Base-by-base conservation (phyloP, 2,888 invertebrate species). In the Dastarcus helophoroides region DNA sequence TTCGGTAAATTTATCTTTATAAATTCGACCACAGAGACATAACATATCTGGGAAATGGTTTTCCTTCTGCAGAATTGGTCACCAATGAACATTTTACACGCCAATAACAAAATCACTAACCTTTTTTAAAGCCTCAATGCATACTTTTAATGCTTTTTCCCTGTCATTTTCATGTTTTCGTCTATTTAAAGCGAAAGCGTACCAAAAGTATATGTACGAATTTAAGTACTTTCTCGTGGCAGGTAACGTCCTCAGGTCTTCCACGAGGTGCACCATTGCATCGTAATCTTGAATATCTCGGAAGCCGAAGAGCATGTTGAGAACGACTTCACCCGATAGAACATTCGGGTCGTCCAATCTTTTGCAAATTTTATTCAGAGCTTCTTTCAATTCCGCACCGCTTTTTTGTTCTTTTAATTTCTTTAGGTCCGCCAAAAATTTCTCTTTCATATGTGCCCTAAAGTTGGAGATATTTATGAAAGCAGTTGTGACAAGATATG, bases 41-140 rank as follows among this genome's bases (percentile, higher is more conserved):
- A 98, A 62, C 80, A 97, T 90, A 59, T 98, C 98, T 0, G 97
- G 95, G 50, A 94, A 91, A 46, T 83, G 80, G 56, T 91, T 93
- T 55, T 95, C 94, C 57, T 88, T 85, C 61, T 85, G 36, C 14
- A 53, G 49, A 23, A 23, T 23, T 23, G 6, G 11, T 8, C 24
- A 17, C n/a, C n/a, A 7, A n/a, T 17, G n/a, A 17, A n/a, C 7
- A 6, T 23, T 23, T 23, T 5, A 9, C 9, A 5, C 7, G 10
- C 9, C 7, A 23, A 23, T 23, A 33, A n/a, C n/a, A n/a, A n/a
- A n/a, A n/a, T n/a, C n/a, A n/a, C n/a, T 43, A 42, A 58, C 58
- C 42, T 54, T 82, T 44, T 91, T 81, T 32, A 98, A 65, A 0
- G 93, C 91, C 57, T 85, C 82, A 14, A 85, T 77, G 39, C 97